Base-by-base conservation (phyloP, 2,113 vertebrate species). In the Naja naja region DNA sequence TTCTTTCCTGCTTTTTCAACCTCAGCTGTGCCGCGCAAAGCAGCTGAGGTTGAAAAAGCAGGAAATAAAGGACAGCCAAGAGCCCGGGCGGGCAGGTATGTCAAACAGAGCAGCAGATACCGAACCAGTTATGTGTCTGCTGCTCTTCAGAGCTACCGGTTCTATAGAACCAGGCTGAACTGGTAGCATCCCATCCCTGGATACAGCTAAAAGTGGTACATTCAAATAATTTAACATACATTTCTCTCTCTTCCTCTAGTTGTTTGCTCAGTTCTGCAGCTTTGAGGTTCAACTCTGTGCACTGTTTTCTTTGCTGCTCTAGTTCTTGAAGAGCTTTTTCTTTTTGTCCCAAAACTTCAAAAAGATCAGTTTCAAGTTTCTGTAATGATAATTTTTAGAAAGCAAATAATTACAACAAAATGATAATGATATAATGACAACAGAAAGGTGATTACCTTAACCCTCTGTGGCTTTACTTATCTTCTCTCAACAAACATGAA, bases 351-450 rank as follows among this genome's bases (percentile, higher is more conserved):
- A 97, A 98, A 93, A 98, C 89, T 94, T 99, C 98, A 64, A 95
- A 93, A 91, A 97, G 34, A 90, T 99, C 98, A 30, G 96, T 96
- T 97, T 99, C 99, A 93, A 98, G 94, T 98, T 99, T 99, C 99
- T 99, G 94, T 93, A n/a, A 91, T 0, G 94, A 53, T 96, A 95
- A 96, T 94, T 95, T 69, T 87, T 14, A 58, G 86, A 94, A 91
- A 93, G 55, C 8, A 56, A 14, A 94, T 55, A 94, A 55, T 58
- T 60, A 93, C 30, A 47, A 94, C 30, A 93, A 89, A 92, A 47
- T 47, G 8, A 34, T 69, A 87, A 18, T 52, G 7, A 23, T 91
- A 87, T 0, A 45, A 58, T 27, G 4, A 55, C 53, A 54, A 5
- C 5, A 11, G 23, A 47, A n/a, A 8, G 20, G 18, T 1, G 30